phyloP scores from a whole-genome alignment of 2,888 invertebrate genomes.

The Drosophila imparisetae region DNA sequence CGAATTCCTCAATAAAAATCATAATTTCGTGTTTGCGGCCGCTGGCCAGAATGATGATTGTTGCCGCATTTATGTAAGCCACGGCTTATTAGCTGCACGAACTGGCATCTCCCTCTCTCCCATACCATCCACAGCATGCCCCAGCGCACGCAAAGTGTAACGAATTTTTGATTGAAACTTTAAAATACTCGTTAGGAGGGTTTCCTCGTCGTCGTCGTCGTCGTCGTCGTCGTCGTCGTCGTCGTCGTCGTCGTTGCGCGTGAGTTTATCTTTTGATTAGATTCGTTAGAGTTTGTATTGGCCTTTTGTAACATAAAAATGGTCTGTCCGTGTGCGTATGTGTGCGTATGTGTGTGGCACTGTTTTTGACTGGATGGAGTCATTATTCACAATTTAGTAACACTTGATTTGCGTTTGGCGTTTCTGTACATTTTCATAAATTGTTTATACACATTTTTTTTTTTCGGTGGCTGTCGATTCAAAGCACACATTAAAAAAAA shows the following conservation, averaged over 20 bases:
- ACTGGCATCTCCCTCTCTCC: constrained; percentile 49
- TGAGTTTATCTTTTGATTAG: constrained; percentile 80
- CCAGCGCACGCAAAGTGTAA: constrained; percentile 69
- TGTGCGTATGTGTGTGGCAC: constrained; percentile 14
- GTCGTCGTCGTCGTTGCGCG: constrained; percentile 48
- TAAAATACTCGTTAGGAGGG: constrained; percentile 77
- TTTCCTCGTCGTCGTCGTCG: constrained; percentile 55
- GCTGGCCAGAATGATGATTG: constrained; percentile 67
- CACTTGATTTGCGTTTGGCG: constrained; percentile 78
- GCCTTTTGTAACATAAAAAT: constrained; percentile 66
- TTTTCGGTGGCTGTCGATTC: constrained; percentile 12
- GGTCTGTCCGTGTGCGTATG: constrained; percentile 38
- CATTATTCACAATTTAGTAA: constrained; percentile 81
- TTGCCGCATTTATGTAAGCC: constrained; percentile 79
- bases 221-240: constrained; percentile 36
- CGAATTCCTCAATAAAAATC: constrained; percentile 82
- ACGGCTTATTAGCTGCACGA: constrained; percentile 78
- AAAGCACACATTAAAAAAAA: constrained; percentile 11
- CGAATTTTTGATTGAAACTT: constrained; percentile 81
- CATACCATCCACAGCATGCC: neutral
- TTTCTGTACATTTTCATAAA: constrained; percentile 71
- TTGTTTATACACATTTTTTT: constrained; percentile 49
- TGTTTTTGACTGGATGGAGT: constrained; percentile 57
- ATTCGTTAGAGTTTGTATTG: constrained; percentile 77
- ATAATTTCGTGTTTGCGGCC: constrained; percentile 75